Percentiles rank a stretch among this genome's conserved stretches.
phyloP scores from a whole-genome alignment of 2,888 invertebrate genomes.

The Drosophila lacicola region DNA sequence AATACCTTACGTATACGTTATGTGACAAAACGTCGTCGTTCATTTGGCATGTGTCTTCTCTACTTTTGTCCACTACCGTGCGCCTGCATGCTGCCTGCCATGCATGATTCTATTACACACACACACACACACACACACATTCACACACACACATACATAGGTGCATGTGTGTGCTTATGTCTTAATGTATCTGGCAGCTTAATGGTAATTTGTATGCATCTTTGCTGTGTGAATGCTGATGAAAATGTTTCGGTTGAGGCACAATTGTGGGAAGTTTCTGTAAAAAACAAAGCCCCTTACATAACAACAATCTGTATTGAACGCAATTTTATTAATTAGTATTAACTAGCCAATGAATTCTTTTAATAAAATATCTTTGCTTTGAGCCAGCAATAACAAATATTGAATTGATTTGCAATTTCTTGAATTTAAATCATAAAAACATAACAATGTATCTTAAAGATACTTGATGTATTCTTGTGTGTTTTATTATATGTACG shows the following conservation, averaged over 20 bases:
- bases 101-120: slow-evolving; percentile 49
- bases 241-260: slow-evolving; percentile 36
- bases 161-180: slow-evolving; percentile 36
- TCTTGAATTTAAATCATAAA: neutral
- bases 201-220: slow-evolving; percentile 77
- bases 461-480: slow-evolving; percentile 23
- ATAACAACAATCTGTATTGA: slow-evolving; percentile 11
- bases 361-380: too few species aligned
- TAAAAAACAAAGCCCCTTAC: slow-evolving; percentile 26
- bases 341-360: neutral
- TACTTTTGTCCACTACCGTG: slow-evolving; percentile 35
- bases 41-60: slow-evolving; percentile 63
- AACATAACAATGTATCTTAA: slow-evolving; percentile 15
- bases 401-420: neutral
- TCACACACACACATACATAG: slow-evolving; percentile 7
- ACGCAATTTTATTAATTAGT: neutral
- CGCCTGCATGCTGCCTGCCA: slow-evolving; percentile 17
- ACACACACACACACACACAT: slow-evolving; percentile 17
- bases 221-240: slow-evolving; percentile 55
- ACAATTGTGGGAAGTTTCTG: slow-evolving; percentile 47
- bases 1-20: slow-evolving; percentile 71
- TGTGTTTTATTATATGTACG: slow-evolving; percentile 1
- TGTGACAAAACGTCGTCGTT: slow-evolving; percentile 69
- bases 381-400: too few species aligned
- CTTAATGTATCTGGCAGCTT: slow-evolving; percentile 57